phyloP scores from a whole-genome alignment of 2,113 vertebrate species.

The Triplophysa siluroides region DNA sequence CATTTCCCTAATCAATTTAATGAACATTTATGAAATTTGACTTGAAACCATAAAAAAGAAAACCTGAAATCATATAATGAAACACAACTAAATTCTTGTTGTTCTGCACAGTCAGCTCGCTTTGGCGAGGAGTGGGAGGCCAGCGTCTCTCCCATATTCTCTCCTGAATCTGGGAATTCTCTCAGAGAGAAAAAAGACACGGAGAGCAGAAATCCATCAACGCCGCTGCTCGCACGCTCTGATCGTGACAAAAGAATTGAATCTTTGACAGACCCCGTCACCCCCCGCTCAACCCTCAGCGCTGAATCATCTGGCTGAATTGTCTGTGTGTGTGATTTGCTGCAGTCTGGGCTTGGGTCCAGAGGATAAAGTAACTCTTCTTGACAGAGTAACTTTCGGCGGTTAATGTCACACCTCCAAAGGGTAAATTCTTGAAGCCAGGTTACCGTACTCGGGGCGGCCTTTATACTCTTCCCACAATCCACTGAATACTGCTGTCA shows the following conservation, averaged over 20 bases:
- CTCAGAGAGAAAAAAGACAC: neutral
- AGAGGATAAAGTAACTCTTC: conserved; percentile 40
- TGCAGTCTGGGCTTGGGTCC: conserved; percentile 32
- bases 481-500: conserved; percentile 3
- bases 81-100: no score
- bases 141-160: conserved; percentile 5
- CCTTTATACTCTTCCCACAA: neutral
- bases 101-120: conserved; percentile 42
- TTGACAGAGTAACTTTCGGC: conserved; percentile 31
- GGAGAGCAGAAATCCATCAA: neutral
- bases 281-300: neutral
- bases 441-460: neutral
- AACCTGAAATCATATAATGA: no score
- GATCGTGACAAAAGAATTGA: conserved; percentile 10
- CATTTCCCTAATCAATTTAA: no score
- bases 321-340: conserved; percentile 28
- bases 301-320: conserved; percentile 41
- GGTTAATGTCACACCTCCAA: conserved; percentile 46
- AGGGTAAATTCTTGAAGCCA: conserved; percentile 24
- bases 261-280: conserved; percentile 12
- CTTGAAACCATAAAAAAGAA: no score
- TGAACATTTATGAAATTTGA: no score
- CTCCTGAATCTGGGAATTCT: conserved; percentile 6
- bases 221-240: conserved; percentile 1
- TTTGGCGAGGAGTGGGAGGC: conserved; percentile 37